These are phyloP conservation scores for Agrochola litura DNA, from an alignment of 2,888 invertebrate genomes.

Conservation along the genomic window DNA sequence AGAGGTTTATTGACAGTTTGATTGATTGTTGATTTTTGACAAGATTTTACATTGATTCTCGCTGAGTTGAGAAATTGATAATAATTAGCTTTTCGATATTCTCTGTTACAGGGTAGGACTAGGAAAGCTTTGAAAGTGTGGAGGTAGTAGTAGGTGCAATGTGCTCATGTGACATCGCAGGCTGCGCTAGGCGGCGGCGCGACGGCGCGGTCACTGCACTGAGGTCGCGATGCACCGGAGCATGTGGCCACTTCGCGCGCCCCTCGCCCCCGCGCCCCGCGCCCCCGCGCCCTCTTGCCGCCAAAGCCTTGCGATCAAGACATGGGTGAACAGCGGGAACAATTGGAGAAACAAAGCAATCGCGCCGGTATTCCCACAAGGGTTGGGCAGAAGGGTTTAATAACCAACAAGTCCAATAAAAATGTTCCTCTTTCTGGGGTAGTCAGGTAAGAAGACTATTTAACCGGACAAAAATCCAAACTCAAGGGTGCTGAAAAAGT, in stretches of 20 bases:
- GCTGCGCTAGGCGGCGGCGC: conserved; percentile 65
- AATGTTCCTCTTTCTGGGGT: background rate
- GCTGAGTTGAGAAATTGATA: background rate
- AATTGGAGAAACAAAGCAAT: background rate
- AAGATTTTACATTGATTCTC: background rate
- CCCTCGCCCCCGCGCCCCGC: conserved; percentile 58
- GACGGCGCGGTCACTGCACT: conserved; percentile 83
- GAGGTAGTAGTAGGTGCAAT: conserved; percentile 47
- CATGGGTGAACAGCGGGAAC: conserved; percentile 64
- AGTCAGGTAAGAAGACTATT: background rate
- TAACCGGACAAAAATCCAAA: background rate
- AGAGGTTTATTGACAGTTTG: background rate
- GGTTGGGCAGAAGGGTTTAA: background rate
- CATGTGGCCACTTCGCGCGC: conserved; percentile 76
- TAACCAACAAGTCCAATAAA: background rate
- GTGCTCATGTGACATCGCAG: conserved; percentile 73
- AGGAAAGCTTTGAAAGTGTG: conserved; percentile 30
- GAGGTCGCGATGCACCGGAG: conserved; percentile 84
- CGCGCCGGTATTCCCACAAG: background rate
- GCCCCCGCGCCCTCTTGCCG: conserved; percentile 46
- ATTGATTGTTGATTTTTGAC: background rate
- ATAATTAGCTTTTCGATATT: background rate
- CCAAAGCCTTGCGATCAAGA: conserved; percentile 67
- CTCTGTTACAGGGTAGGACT: background rate
- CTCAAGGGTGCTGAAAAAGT: background rate